Evolutionary conservation across 2,888 invertebrate genomes (phyloP), one percentile per base, ranked within the genome.

Genomic region (Ptilodon capucinus): DNA sequence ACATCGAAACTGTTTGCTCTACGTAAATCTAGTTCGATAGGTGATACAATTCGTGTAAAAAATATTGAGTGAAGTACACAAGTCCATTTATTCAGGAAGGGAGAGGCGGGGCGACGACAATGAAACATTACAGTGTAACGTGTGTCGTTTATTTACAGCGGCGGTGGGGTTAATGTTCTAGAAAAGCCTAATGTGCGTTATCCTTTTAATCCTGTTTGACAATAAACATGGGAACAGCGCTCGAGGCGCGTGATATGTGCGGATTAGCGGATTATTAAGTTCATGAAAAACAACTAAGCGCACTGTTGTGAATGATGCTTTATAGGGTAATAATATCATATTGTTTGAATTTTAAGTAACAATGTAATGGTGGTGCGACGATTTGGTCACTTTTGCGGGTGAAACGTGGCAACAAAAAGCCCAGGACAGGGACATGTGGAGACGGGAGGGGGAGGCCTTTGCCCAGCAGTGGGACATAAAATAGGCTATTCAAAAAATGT

Each of bases 151-250:
- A 76, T 76, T 78, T 74, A 71, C 73, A 70, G 63, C 69, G 60
- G 72, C 65, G 73, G 71, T 65, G 56, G 68, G 76, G 77, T 81
- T 81, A 82, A 84, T 84, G 81, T 81, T 72, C 71, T 74, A 76
- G 77, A 82, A 79, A 75, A 75, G 76, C 77, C 73, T 79, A 76
- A 81, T 81, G 73, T 73, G 71, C 63, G 71, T 74, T 75, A 79
- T 77, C 77, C 78, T 76, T 75, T 76, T 79, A 81, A 83, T 81
- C 81, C 78, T 69, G 68, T 77, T 74, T 72, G 76, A 78, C 73
- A 81, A 81, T 84, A 80, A 81, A 81, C 79, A 76, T 68, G 71
- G 68, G 54, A 71, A 62, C 67, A 59, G 65, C 57, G 65, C 68
- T 65, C 57, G 43, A 61, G 66, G 55, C 50, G 66, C 64, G 70